Conservation (phyloP, 37 sponge, comb jelly and placozoan genomes). For the Chondrosia reniformis region DNA sequence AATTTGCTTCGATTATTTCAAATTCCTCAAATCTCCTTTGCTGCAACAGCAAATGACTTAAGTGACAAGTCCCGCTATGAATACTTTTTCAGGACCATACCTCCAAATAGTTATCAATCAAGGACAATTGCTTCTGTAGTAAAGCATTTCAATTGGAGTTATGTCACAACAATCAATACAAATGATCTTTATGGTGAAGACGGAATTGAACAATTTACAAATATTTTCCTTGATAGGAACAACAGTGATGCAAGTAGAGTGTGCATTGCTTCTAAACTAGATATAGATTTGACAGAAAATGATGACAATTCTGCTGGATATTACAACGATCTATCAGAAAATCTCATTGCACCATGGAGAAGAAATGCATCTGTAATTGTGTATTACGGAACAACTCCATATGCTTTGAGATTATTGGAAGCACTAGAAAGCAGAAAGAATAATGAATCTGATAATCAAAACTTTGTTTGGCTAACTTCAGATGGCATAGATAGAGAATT, state of each 20-base stretch:
- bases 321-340: too few relatives aligned
- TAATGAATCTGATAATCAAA: background rate
- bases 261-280: too few relatives aligned
- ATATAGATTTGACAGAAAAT: too few relatives aligned
- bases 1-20: background rate
- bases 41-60: background rate
- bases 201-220: constrained; percentile 3
- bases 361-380: background rate
- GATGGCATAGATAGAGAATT: background rate
- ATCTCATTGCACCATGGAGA: background rate
- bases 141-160: constrained; percentile 3
- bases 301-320: too few relatives aligned
- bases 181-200: background rate
- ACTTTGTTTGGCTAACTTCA: background rate
- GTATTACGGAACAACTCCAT: background rate
- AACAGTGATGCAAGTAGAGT: too few relatives aligned
- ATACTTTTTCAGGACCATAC: constrained; percentile 3
- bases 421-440: background rate
- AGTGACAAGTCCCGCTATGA: background rate
- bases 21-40: background rate
- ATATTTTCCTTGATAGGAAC: background rate
- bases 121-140: background rate
- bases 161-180: background rate
- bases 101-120: background rate
- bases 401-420: background rate